These are phyloP conservation scores for Stenichneumon culpator DNA, from an alignment of 2,888 invertebrate species.

Conservation along the genomic window DNA sequence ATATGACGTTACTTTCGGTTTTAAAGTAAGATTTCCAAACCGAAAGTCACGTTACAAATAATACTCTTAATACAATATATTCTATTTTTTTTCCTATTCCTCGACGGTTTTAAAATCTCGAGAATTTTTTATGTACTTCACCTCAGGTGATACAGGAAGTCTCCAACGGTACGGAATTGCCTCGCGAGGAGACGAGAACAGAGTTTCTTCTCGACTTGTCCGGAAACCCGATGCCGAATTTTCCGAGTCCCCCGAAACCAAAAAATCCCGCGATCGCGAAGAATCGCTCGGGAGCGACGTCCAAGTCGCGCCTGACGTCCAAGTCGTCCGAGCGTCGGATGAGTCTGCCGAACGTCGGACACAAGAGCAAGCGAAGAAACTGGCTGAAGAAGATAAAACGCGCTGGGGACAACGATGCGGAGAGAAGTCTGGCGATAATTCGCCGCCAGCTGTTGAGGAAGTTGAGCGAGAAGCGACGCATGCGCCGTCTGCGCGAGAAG, in stretches of 20 bases:
- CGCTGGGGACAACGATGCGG: slow-evolving; percentile 23
- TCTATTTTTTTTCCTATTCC: background rate
- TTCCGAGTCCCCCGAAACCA: background rate
- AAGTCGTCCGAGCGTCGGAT: slow-evolving; percentile 64
- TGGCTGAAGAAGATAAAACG: slow-evolving; percentile 70
- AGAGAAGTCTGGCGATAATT: slow-evolving; percentile 47
- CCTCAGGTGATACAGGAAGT: slow-evolving; percentile 65
- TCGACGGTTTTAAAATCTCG: background rate
- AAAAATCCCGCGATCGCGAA: background rate
- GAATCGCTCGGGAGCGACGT: background rate
- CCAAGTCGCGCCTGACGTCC: slow-evolving; percentile 44
- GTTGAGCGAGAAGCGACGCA: slow-evolving; percentile 55
- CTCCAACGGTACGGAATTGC: slow-evolving; percentile 60
- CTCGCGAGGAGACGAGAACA: slow-evolving; percentile 67
- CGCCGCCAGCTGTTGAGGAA: slow-evolving; percentile 64
- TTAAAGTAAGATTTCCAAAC: too few relatives aligned
- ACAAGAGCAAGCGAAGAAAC: slow-evolving; percentile 66
- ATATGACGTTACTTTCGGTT: too few relatives aligned
- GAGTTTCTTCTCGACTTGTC: slow-evolving; percentile 68
- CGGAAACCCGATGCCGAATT: slow-evolving; percentile 5
- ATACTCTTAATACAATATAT: background rate
- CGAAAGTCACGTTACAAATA: too few relatives aligned
- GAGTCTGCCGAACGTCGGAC: slow-evolving; percentile 66
- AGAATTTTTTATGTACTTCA: background rate
- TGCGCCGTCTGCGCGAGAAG: slow-evolving; percentile 7